These are phyloP conservation scores for Panagrolaimus sp. DNA, from an alignment of 1,140 invertebrate genomes.

Conservation along the genomic window DNA sequence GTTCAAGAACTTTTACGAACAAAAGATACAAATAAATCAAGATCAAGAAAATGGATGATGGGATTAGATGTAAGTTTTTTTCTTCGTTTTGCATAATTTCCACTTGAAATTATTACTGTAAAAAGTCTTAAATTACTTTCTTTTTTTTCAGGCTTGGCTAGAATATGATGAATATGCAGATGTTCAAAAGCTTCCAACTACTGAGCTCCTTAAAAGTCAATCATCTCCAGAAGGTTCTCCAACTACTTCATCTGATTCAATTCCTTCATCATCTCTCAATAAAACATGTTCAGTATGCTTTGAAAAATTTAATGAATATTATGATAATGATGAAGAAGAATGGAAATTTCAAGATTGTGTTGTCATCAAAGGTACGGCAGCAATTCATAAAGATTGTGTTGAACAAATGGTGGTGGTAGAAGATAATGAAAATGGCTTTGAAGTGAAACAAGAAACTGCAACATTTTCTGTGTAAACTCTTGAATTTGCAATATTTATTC, in stretches of 20 bases:
- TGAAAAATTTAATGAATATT: constrained; percentile 54
- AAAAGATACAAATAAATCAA: not conserved
- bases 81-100: no score
- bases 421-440: no score
- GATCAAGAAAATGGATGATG: constrained; percentile 31
- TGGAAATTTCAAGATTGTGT: constrained; percentile 46
- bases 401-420: not conserved
- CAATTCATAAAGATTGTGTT: not conserved
- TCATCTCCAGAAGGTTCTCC: not conserved
- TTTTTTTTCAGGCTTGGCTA: constrained; percentile 44
- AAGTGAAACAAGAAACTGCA: no score
- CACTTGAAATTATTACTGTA: not conserved
- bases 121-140: no score
- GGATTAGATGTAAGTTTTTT: constrained; percentile 14
- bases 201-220: constrained; percentile 6
- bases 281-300: constrained; percentile 48
- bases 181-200: constrained; percentile 28
- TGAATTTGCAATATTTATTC: no score
- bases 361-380: constrained; percentile 14
- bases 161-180: constrained; percentile 34
- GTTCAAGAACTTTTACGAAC: constrained; percentile 29
- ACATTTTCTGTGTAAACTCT: no score
- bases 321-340: constrained; percentile 47
- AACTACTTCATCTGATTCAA: constrained; percentile 14
- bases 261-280: constrained; percentile 20